phyloP scores from a whole-genome alignment of 2,113 vertebrate genomes.

The Poeciliopsis retropinna region DNA sequence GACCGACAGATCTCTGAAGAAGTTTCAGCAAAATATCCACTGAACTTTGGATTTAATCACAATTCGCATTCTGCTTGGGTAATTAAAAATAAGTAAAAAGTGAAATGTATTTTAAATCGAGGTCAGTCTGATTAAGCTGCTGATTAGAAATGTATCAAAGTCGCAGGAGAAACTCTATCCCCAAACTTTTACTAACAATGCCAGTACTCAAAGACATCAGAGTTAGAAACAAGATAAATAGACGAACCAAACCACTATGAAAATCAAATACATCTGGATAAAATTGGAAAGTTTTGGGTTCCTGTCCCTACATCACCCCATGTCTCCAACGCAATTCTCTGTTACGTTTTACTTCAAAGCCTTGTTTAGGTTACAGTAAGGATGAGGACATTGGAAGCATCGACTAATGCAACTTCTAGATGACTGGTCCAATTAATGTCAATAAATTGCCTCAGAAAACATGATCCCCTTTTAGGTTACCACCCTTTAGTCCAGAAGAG shows the following conservation, averaged over 20 bases:
- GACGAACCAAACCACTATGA: neutral
- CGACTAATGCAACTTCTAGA: no score
- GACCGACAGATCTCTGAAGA: neutral
- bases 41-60: neutral
- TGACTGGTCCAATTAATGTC: neutral
- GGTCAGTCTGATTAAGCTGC: no score
- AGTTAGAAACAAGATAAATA: neutral
- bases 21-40: neutral
- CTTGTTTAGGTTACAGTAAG: neutral
- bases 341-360: neutral
- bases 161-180: no score
- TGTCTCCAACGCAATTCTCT: neutral
- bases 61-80: fast-evolving
- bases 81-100: neutral
- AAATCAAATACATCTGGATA: no score
- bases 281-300: no score
- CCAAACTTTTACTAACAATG: neutral
- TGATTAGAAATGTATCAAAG: no score
- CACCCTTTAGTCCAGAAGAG: neutral
- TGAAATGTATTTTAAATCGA: no score
- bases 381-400: neutral
- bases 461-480: no score
- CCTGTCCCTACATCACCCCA: neutral
- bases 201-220: neutral
- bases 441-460: neutral